These are phyloP conservation scores for Benthosema pterotum DNA, from an alignment of 2,797 vertebrate species.

Conservation along the genomic window DNA sequence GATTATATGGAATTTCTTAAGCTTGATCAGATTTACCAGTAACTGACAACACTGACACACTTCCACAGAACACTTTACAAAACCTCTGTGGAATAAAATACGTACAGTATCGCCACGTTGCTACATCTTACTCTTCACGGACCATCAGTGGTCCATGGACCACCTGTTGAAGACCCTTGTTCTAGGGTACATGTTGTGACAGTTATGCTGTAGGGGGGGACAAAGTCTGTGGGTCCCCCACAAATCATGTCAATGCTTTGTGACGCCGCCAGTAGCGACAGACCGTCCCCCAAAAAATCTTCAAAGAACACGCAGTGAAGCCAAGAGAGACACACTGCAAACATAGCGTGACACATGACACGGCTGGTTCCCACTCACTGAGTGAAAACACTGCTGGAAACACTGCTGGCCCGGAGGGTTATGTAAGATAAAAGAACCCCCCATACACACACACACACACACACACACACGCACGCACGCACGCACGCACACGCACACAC, in stretches of 20 bases:
- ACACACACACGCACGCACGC: too few species aligned
- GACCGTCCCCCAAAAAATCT: background rate
- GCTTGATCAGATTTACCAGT: too few species aligned
- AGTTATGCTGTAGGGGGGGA: background rate
- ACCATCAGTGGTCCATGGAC: too few species aligned
- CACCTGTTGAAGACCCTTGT: too few species aligned
- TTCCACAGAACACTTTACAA: too few species aligned
- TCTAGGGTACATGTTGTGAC: background rate
- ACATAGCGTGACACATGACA: conserved; percentile 56
- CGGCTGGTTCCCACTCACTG: conserved; percentile 25
- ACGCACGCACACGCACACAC: too few species aligned
- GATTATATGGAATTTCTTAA: too few species aligned
- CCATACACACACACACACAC: conserved; percentile 18
- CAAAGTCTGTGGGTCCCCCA: background rate
- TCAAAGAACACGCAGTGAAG: conserved; percentile 22
- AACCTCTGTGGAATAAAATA: too few species aligned
- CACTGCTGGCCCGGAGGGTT: conserved; percentile 61
- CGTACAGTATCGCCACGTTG: too few species aligned
- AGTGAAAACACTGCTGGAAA: conserved; percentile 29
- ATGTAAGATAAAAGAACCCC: conserved; percentile 48
- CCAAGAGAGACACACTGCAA: conserved; percentile 22
- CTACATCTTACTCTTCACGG: too few species aligned
- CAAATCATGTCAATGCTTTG: background rate
- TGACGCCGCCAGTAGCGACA: background rate
- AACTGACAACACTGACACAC: too few species aligned